Base-by-base conservation (phyloP, 2,113 vertebrate species). In the Alexandromys fortis region DNA sequence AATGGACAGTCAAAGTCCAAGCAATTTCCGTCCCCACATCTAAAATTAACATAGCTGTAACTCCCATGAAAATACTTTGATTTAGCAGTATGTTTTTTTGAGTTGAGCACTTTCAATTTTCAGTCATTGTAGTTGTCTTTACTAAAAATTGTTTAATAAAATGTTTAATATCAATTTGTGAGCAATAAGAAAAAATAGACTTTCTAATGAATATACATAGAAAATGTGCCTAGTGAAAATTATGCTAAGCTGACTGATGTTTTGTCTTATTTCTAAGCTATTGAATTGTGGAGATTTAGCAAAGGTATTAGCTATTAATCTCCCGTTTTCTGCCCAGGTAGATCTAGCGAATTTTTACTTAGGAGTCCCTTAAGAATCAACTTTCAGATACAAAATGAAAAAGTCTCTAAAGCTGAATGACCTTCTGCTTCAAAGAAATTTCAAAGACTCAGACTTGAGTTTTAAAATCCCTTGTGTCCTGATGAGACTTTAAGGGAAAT, bases 71-170 rank as follows among this genome's bases (percentile, higher is more conserved):
- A 95, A 55, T 85, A 8, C 24, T 86, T 96, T 75, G 76, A 52
- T 45, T 92, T 92, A 61, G 47, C 28, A 81, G 70, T 92, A 3
- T 70, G 3, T 13, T 90, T 83, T 86, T 49, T 58, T 94, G 75
- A 89, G 33, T 47, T 55, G 17, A 95, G 65, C 49, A 1, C 52
- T 92, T 96, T 95, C 19, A 14, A 58, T 8, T 93, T 70, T 81
- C 35, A 52, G 61, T 73, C 14, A 90, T 67, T 92, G 28, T 38
- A 14, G 45, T 55, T 94, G 9, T 17, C 63, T 81, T 92, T 88
- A 94, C 73, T 77, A 94, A 38, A 90, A 94, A 91, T n/a, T 94
- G 76, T 42, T 96, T 83, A 33, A 61, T 87, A 91, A 94, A 90
- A 93, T 63, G 38, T 73, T 79, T 65, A 77, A 87, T 85, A 85